Base-by-base conservation (phyloP, 2,797 vertebrate genomes). In the Falco rusticolus region DNA sequence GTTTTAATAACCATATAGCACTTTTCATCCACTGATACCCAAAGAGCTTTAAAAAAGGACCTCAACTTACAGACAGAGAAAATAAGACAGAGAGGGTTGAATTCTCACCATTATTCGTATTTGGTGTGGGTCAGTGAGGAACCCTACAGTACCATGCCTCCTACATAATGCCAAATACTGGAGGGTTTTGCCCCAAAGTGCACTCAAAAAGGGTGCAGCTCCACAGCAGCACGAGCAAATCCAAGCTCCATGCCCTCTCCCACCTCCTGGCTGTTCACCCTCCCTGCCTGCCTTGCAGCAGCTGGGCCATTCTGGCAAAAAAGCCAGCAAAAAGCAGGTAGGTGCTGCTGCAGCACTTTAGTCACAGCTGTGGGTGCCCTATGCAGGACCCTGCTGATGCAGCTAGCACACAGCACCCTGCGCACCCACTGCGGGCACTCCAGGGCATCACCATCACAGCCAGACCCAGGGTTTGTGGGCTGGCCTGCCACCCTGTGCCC, bases 41-140 rank as follows among this genome's bases (percentile, higher is more conserved):
- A 41, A 88, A 78, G 51, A 94, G 64, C 70, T 92, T 95, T 78
- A 72, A 63, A 96, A 87, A 85, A 69, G 53, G 61, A 95, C 56
- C 69, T 51, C 68, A 69, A 14, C 81, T 71, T 45, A 81, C 41
- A 89, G 51, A 8, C 22, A 57, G 69, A 92, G 72, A 84, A 93
- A 91, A 91, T 39, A 92, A 88, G 31, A 54, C 82, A 85, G 53
- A 87, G 33, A 54, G 39, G 61, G 65, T 89, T 41, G 63, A 94
- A 87, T 77, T 89, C 6, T 3, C 5, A 9, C 56, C 24, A 13
- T 61, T 79, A 22, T 29, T 84, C 66, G 48, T 41, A 66, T 87
- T 91, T 79, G 0, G 2, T 6, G 21, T 6, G 19, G 9, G 59
- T 39, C 22, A 20, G 7, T 0, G 22, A 87, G 5, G 33, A 90